phyloP scores from a whole-genome alignment of 2,888 invertebrate species.

The Tipula vernalis region DNA sequence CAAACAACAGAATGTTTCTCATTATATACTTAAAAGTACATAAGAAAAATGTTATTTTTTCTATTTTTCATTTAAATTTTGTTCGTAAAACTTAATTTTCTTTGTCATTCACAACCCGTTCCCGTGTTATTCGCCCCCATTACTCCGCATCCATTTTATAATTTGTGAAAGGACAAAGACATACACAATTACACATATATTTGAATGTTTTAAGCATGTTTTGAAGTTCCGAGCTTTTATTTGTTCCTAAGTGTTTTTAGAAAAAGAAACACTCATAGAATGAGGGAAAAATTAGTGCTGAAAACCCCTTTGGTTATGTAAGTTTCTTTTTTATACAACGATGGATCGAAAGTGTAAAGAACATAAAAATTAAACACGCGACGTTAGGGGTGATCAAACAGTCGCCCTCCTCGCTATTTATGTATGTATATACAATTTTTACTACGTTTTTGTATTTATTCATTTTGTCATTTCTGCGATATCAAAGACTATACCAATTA shows the following conservation, averaged over 20 bases:
- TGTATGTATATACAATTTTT: neutral
- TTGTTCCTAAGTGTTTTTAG: neutral
- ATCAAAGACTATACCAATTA: neutral
- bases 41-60: neutral
- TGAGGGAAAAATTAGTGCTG: neutral
- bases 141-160: neutral
- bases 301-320: neutral
- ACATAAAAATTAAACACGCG: neutral
- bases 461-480: neutral
- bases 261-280: neutral
- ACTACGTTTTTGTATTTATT: neutral
- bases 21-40: neutral
- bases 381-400: neutral
- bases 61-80: neutral
- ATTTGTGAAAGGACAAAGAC: neutral
- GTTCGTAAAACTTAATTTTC: neutral
- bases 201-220: neutral
- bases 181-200: neutral
- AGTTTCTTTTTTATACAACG: neutral
- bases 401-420: neutral
- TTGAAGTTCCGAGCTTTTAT: neutral
- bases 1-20: neutral
- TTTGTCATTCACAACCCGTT: neutral
- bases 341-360: neutral
- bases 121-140: neutral